phyloP scores from a whole-genome alignment of 2,888 invertebrate genomes.

The Euzophera pinguis region DNA sequence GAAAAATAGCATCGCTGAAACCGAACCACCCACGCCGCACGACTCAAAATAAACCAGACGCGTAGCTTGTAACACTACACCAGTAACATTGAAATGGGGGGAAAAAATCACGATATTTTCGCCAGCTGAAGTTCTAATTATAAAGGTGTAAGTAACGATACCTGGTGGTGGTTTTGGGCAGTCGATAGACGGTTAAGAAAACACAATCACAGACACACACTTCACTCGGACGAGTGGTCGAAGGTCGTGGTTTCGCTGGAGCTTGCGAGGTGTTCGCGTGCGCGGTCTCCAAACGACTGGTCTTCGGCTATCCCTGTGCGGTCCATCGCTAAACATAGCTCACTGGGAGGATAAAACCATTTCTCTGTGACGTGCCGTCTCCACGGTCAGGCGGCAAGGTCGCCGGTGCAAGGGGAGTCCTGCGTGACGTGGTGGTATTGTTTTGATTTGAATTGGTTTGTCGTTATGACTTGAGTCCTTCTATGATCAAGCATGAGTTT shows the following conservation, averaged over 20 bases:
- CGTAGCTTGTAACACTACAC: slow-evolving; percentile 68
- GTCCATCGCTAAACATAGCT: slow-evolving; percentile 63
- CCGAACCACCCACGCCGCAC: slow-evolving; percentile 53
- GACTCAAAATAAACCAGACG: slow-evolving; percentile 71
- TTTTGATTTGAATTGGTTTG: neutral
- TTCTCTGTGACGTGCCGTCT: slow-evolving; percentile 49
- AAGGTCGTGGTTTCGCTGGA: slow-evolving; percentile 65
- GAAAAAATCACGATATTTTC: slow-evolving; percentile 43
- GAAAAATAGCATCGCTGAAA: slow-evolving; percentile 44
- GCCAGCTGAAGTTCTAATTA: slow-evolving; percentile 37
- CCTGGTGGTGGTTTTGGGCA: slow-evolving; percentile 32
- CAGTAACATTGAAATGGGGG: slow-evolving; percentile 52
- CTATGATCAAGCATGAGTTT: no score
- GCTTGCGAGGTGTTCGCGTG: slow-evolving; percentile 69
- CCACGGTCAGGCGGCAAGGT: slow-evolving; percentile 56
- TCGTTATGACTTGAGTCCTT: no score
- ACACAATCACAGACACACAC: slow-evolving; percentile 76
- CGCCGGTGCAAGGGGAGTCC: slow-evolving; percentile 47
- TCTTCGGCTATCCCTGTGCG: slow-evolving; percentile 39
- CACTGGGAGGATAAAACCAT: slow-evolving; percentile 51
- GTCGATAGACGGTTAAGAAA: slow-evolving; percentile 37
- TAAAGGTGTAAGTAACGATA: slow-evolving; percentile 24
- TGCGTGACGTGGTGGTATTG: slow-evolving; percentile 1
- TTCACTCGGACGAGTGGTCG: slow-evolving; percentile 75
- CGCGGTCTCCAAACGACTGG: slow-evolving; percentile 76